Evolutionary conservation across 2,888 invertebrate genomes (phyloP).

Genomic region (Caradrina clavipalpis): DNA sequence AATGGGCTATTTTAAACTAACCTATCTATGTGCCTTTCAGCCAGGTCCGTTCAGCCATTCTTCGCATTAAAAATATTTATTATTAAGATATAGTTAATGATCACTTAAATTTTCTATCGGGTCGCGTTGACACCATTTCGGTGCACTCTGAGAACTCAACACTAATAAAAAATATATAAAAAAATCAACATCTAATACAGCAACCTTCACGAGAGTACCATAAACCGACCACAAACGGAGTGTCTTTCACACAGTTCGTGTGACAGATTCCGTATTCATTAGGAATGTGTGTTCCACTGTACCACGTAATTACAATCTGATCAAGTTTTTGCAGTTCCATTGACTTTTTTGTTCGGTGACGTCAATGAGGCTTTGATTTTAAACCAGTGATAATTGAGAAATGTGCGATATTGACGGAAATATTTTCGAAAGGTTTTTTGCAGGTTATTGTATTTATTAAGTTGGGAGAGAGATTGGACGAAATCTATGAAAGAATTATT

Average conservation of each 20-base stretch:
- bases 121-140: no score
- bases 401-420: not conserved
- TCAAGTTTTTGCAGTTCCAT: slow-evolving; percentile 32
- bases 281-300: slow-evolving; percentile 74
- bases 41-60: no score
- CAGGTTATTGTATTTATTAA: no score
- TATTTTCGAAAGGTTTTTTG: not conserved
- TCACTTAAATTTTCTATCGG: no score
- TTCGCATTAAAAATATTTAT: no score
- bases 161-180: not conserved
- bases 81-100: no score
- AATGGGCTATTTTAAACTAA: no score
- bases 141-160: no score
- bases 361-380: not conserved
- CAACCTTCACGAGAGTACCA: slow-evolving; percentile 51
- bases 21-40: no score
- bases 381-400: not conserved
- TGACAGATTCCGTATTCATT: slow-evolving; percentile 76
- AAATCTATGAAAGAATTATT: no score
- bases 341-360: slow-evolving; percentile 13
- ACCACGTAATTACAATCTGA: slow-evolving; percentile 56
- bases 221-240: slow-evolving; percentile 62
- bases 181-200: slow-evolving; percentile 38
- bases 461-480: no score
- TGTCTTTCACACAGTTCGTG: slow-evolving; percentile 67